Conservation (phyloP, 2,113 vertebrate genomes). For the Ptyas mucosa region DNA sequence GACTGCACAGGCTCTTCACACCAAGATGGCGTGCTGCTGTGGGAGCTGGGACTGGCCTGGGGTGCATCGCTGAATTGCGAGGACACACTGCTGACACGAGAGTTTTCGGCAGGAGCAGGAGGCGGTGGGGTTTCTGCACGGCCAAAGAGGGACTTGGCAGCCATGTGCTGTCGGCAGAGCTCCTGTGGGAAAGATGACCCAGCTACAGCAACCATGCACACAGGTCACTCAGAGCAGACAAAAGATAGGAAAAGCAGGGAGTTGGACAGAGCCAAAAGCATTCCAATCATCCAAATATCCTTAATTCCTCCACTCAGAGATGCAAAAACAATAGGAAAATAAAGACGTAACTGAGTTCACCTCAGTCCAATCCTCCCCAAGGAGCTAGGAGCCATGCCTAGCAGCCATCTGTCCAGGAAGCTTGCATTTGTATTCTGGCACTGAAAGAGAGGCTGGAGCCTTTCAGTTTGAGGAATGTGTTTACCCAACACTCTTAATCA, state of each 20-base stretch:
- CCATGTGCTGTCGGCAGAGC: constrained; percentile 97
- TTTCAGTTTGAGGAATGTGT: neutral
- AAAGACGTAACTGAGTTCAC: neutral
- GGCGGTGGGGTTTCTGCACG: constrained; percentile 65
- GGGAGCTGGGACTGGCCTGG: constrained; percentile 93
- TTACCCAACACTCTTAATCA: neutral
- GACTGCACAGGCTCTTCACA: constrained; percentile 97
- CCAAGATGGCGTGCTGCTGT: constrained; percentile 97
- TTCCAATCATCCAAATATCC: neutral
- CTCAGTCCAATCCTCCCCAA: neutral
- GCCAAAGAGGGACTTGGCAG: constrained; percentile 84
- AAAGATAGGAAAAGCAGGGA: neutral
- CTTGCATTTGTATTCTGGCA: neutral
- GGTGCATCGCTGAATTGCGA: constrained; percentile 95
- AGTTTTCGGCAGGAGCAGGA: constrained; percentile 75
- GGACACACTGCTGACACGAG: constrained; percentile 92
- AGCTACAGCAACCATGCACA: neutral
- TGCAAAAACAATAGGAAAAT: neutral
- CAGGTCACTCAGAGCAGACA: neutral
- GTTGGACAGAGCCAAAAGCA: neutral
- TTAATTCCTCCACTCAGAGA: neutral
- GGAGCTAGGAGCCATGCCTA: neutral
- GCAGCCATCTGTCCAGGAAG: neutral
- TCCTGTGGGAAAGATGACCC: constrained; percentile 72
- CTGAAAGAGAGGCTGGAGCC: neutral